phyloP scores from a whole-genome alignment of 2,888 invertebrate genomes.

The Blastobasis lacticolella region DNA sequence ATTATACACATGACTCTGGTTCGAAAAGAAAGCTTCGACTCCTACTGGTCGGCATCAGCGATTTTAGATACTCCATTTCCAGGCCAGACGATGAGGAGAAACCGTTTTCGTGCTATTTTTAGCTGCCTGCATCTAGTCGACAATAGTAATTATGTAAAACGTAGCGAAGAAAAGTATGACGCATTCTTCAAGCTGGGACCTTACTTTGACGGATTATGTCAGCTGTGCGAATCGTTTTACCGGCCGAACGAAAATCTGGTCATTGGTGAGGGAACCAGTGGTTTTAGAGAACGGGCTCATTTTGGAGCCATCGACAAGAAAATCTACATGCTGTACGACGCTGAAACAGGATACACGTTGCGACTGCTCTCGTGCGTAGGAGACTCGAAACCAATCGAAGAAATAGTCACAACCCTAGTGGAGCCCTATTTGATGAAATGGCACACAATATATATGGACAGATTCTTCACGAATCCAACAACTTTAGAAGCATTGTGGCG shows the following conservation, averaged over 20 bases:
- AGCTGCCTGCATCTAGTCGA: conserved; percentile 17
- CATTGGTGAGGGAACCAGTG: conserved; percentile 16
- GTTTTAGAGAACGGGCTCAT: conserved; percentile 13
- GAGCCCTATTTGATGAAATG: conserved; percentile 14
- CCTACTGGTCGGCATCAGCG: conserved; percentile 16
- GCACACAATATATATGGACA: conserved; percentile 13
- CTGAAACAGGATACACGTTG: conserved; percentile 15
- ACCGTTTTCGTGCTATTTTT: conserved; percentile 16
- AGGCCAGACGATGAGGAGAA: conserved; percentile 11
- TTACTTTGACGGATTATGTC: conserved; percentile 15
- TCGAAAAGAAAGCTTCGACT: conserved; percentile 15
- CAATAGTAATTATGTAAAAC: conserved; percentile 14
- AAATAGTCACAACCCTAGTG: conserved; percentile 7
- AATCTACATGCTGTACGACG: conserved; percentile 10
- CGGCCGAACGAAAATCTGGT: conserved; percentile 13
- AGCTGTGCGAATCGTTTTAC: conserved; percentile 9
- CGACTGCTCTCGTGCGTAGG: conserved; percentile 14
- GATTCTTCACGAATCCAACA: conserved; percentile 11
- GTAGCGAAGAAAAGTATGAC: conserved; percentile 12
- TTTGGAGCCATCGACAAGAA: conserved; percentile 16
- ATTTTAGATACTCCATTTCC: conserved; percentile 15
- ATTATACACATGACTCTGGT: conserved; percentile 14
- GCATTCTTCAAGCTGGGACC: conserved; percentile 14
- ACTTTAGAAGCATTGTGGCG: conserved; percentile 6
- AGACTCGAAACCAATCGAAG: conserved; percentile 13